These are phyloP conservation scores for Exephanes ischioxanthus DNA, from an alignment of 2,888 invertebrate species.

Conservation along the genomic window DNA sequence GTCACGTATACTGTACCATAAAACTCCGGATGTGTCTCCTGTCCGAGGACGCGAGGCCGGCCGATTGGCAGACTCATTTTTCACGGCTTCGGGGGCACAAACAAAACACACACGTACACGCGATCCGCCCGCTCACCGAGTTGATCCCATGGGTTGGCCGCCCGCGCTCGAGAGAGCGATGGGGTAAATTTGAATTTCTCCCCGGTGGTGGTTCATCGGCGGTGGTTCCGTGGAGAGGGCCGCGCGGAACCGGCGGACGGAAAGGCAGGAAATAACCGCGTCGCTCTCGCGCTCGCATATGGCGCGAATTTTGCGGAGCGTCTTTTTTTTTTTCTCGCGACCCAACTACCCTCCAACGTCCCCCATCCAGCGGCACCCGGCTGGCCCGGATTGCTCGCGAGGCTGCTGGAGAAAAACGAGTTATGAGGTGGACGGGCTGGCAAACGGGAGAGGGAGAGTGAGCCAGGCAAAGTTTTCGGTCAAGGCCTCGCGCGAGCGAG, in stretches of 20 bases:
- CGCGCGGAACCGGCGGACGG: not conserved
- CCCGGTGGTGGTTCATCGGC: conserved; percentile 67
- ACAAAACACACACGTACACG: conserved; percentile 63
- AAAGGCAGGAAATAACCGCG: conserved; percentile 39
- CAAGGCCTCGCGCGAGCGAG: conserved; percentile 46
- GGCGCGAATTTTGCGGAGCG: conserved; percentile 80
- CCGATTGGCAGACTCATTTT: conserved; percentile 81
- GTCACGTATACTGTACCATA: not conserved
- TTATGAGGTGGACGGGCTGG: conserved; percentile 35
- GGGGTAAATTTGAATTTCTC: conserved; percentile 83
- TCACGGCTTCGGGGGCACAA: conserved; percentile 80
- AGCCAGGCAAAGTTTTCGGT: conserved; percentile 51
- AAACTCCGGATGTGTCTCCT: conserved; percentile 61
- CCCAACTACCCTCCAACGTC: not conserved
- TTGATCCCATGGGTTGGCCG: conserved; percentile 18
- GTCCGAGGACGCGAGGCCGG: conserved; percentile 65
- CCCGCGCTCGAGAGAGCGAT: conserved; percentile 22
- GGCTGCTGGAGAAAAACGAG: conserved; percentile 50
- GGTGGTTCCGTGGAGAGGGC: not conserved
- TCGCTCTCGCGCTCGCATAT: conserved; percentile 75
- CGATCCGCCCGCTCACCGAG: conserved; percentile 36
- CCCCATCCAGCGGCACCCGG: not conserved
- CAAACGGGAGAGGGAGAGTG: conserved; percentile 4
- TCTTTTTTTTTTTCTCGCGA: conserved; percentile 71
- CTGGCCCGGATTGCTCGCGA: conserved; percentile 36